Percentiles rank a stretch among this genome's conserved stretches.
Evolutionary conservation across 2,888 invertebrate species (phyloP).

Genomic region (Erannis defoliaria): DNA sequence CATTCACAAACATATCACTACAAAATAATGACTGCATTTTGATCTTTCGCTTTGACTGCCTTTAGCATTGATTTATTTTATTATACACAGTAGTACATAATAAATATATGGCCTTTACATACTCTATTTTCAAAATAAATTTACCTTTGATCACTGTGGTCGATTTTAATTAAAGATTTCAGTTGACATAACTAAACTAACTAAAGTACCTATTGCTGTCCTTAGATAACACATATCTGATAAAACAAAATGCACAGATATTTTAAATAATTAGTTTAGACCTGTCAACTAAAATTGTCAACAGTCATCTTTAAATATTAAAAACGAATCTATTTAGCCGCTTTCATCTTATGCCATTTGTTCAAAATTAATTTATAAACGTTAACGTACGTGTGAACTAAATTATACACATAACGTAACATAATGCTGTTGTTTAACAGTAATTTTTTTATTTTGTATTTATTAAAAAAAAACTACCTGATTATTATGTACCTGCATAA

Average conservation of each 20-base stretch:
- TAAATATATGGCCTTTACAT: too few species aligned
- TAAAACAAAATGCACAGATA: too few species aligned
- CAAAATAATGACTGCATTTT: constrained; percentile 36
- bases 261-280: too few species aligned
- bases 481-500: constrained; percentile 18
- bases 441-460: not conserved
- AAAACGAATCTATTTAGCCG: not conserved
- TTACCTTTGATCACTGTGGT: not conserved
- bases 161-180: not conserved
- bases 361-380: constrained; percentile 8
- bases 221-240: too few species aligned
- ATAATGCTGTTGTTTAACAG: constrained; percentile 6
- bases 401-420: not conserved
- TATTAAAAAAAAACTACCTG: constrained; percentile 9
- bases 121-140: constrained; percentile 14
- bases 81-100: too few species aligned
- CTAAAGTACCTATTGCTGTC: too few species aligned
- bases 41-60: constrained; percentile 20
- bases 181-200: too few species aligned
- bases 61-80: too few species aligned
- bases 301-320: not conserved
- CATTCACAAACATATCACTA: constrained; percentile 44
- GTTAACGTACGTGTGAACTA: not conserved
- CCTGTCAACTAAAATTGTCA: too few species aligned
- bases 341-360: constrained; percentile 8